These are phyloP conservation scores for Elephas maximus DNA, from an alignment of 2,113 vertebrate genomes.

Conservation along the genomic window DNA sequence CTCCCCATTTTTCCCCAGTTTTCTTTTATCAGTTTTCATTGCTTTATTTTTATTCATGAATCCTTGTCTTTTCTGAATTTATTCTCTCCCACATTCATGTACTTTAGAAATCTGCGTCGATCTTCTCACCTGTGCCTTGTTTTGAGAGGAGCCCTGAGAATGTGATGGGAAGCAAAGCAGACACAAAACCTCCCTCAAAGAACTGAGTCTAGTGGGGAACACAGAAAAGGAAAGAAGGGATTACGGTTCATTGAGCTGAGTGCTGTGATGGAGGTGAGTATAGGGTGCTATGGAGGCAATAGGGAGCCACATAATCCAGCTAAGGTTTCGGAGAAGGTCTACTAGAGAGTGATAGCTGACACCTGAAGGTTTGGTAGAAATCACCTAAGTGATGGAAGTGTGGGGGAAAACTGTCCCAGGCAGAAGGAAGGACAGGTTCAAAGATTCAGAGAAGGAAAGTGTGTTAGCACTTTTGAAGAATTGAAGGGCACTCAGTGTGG, in stretches of 20 bases:
- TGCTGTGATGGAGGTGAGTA: fast-evolving
- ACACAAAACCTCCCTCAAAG: background rate
- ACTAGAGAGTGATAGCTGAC: background rate
- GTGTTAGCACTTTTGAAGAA: background rate
- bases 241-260: background rate
- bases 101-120: background rate
- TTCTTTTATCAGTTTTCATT: background rate
- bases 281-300: background rate
- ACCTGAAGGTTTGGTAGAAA: background rate
- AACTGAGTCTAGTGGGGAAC: background rate
- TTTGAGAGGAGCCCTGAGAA: background rate
- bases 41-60: background rate
- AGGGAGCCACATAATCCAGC: background rate
- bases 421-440: background rate
- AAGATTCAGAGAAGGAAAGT: background rate
- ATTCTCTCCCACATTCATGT: background rate
- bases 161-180: background rate
- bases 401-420: background rate
- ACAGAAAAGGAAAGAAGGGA: background rate
- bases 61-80: background rate
- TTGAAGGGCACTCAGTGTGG: background rate
- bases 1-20: background rate
- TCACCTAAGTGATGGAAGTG: background rate
- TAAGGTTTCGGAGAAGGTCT: background rate
- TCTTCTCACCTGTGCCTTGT: background rate